Base-by-base conservation (phyloP, 2,113 vertebrate genomes). In the Charadrius vociferus region DNA sequence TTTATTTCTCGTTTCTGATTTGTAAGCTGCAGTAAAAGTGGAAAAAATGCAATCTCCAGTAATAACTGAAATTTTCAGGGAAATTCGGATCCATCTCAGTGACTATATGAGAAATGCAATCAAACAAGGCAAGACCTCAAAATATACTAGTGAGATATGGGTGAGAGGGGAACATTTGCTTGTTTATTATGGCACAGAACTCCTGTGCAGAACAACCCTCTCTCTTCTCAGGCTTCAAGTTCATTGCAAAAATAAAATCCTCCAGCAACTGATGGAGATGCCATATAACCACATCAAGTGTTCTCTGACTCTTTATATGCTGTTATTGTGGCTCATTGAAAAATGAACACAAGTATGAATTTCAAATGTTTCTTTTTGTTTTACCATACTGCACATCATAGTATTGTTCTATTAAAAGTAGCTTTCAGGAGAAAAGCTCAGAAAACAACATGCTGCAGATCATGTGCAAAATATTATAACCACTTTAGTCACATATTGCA, bases 1-100 rank as follows among this genome's bases (percentile, higher is more conserved):
- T 78, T 89, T 93, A 88, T 93, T 95, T 94, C 91, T 78, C 86
- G 81, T 82, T 95, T 96, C 87, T 88, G 96, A 95, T 96, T 96
- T 94, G 81, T 41, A 92, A 91, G 70, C 29, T 66, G 85, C 81
- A 83, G 67, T 85, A 88, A 95, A 92, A 91, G 56, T 59, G 65
- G 59, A 29, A 62, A 84, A 95, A 81, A 94, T 82, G 52, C 47
- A 90, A 92, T 94, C 88, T 94, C 84, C 88, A 59, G 67, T 87
- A 92, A 95, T 88, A 96, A 93, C 62, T 24, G 4, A 95, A 96
- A 95, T 88, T 96, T 94, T 95, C 86, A 84, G 87, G 41, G 90
- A 97, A 96, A 97, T 97, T 93, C 96, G 95, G 93, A 97, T 86
- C 49, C 50, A 34, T 85, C 84, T 67, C 65, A 86, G 63, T 86